Conservation (phyloP, 2,888 invertebrate genomes). For the Andrena bicolor region DNA sequence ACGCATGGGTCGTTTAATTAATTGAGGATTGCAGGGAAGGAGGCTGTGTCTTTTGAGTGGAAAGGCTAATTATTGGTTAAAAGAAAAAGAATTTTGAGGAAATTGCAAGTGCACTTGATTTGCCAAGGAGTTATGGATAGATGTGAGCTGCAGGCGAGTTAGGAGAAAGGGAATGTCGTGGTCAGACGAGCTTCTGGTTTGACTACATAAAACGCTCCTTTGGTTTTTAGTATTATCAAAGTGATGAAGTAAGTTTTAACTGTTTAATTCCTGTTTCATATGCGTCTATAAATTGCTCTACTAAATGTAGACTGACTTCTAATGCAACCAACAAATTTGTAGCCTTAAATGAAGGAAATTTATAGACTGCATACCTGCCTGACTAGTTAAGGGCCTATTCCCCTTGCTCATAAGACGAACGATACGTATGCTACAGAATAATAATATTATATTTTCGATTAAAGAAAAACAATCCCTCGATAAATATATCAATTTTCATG, state of each 20-base stretch:
- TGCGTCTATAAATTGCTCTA: not conserved
- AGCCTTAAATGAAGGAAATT: not conserved
- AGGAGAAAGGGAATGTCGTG: not conserved
- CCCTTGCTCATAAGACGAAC: not conserved
- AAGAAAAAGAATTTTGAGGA: not conserved
- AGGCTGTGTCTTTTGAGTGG: not conserved
- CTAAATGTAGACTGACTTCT: not conserved
- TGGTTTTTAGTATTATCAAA: not conserved
- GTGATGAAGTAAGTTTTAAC: not conserved
- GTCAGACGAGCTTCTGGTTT: not conserved
- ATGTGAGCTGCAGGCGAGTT: not conserved
- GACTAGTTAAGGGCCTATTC: not conserved
- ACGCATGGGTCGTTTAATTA: slow-evolving; percentile 13
- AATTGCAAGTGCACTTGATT: not conserved
- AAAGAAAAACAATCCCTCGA: too few species aligned
- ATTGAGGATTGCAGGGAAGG: not conserved
- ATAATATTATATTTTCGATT: too few species aligned
- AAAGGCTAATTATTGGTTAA: too few species aligned
- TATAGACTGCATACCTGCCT: not conserved
- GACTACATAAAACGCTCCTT: too few species aligned
- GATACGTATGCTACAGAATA: too few species aligned
- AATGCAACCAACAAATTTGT: not conserved
- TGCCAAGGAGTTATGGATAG: not conserved
- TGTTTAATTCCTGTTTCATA: not conserved
- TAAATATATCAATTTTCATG: too few species aligned